phyloP scores from a whole-genome alignment of 2,888 invertebrate genomes.

The Bruchidius siliquastri region DNA sequence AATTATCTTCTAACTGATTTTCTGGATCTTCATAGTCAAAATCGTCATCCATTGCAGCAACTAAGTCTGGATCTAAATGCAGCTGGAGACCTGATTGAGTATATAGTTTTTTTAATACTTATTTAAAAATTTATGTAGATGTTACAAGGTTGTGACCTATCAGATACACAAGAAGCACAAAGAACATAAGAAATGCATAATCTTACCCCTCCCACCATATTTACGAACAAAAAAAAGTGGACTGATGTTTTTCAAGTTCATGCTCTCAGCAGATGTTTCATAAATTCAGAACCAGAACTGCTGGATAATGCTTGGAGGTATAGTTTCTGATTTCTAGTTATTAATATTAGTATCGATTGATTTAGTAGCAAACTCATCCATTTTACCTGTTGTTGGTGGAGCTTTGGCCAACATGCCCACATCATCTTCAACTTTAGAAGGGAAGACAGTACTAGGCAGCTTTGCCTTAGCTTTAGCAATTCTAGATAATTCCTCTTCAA shows the following conservation, averaged over 20 bases:
- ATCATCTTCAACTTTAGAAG: conserved; percentile 66
- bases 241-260: no score
- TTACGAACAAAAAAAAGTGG: no score
- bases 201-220: no score
- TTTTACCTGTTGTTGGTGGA: conserved; percentile 58
- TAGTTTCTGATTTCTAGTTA: not conserved
- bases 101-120: not conserved
- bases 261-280: no score
- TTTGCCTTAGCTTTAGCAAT: conserved; percentile 16
- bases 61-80: conserved; percentile 86
- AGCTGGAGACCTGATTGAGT: conserved; percentile 51
- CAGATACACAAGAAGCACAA: no score
- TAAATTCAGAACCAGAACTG: no score
- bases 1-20: conserved; percentile 88
- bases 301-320: no score
- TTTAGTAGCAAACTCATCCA: not conserved
- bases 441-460: conserved; percentile 34
- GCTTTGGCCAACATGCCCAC: conserved; percentile 80
- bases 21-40: conserved; percentile 80
- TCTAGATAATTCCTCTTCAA: conserved; percentile 27
- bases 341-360: not conserved
- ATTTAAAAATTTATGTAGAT: no score
- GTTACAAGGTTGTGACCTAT: no score
- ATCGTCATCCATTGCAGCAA: conserved; percentile 90
- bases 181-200: no score